These are phyloP conservation scores for Hoplodrina ambigua DNA, from an alignment of 2,888 invertebrate genomes.

Conservation along the genomic window DNA sequence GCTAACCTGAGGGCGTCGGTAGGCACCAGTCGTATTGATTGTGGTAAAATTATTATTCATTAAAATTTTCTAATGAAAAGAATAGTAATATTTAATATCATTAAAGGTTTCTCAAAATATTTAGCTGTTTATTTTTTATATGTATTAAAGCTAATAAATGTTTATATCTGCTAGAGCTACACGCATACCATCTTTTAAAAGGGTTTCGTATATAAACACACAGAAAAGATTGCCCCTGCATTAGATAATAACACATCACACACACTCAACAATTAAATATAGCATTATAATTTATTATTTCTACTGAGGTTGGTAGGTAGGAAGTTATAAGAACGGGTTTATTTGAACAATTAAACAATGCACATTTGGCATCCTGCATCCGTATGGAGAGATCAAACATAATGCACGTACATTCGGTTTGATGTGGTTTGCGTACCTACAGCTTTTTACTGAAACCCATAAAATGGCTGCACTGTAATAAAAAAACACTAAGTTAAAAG, in stretches of 20 bases:
- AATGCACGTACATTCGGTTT: slow-evolving; percentile 36
- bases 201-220: too few relatives aligned
- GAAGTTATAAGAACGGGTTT: slow-evolving; percentile 7
- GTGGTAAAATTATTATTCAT: too few relatives aligned
- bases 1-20: too few relatives aligned
- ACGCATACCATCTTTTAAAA: too few relatives aligned
- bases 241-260: neutral
- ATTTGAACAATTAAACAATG: slow-evolving; percentile 40
- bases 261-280: neutral
- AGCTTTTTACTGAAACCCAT: slow-evolving; percentile 29
- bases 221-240: too few relatives aligned
- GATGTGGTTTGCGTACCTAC: slow-evolving; percentile 49
- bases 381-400: slow-evolving; percentile 52
- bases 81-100: too few relatives aligned
- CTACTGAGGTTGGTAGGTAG: neutral
- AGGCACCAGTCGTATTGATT: too few relatives aligned
- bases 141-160: too few relatives aligned
- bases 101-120: too few relatives aligned
- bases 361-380: slow-evolving; percentile 13
- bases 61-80: too few relatives aligned
- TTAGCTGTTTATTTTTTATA: too few relatives aligned
- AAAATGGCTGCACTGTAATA: slow-evolving; percentile 24
- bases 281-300: slow-evolving; percentile 35
- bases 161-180: too few relatives aligned
- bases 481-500: neutral